Evolutionary conservation across 2,113 vertebrate genomes (phyloP), one percentile per base, ranked within the genome.

Genomic region (Myocastor coypus): DNA sequence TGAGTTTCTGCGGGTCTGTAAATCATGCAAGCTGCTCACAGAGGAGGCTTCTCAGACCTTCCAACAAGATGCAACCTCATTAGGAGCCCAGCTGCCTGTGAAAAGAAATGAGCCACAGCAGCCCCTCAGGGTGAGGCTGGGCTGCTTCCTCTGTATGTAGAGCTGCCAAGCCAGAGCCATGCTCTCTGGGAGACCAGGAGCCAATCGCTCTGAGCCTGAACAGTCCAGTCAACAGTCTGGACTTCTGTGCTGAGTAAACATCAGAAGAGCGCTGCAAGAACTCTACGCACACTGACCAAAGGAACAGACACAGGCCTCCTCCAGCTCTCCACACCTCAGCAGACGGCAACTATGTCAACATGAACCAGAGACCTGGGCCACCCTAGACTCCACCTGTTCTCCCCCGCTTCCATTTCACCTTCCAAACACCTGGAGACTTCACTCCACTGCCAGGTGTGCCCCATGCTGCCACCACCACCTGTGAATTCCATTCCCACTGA

Each of bases 41-140:
- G 71, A 92, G 30, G 59, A 94, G 96, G 94, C 71, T 92, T 57
- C 57, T 80, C 77, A 87, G 94, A 92, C 40, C 75, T 30, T 42
- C 75, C 63, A 80, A 94, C 3, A 69, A 77, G 84, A 96, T 93
- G n/a, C 24, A 42, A 50, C 78, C 94, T 95, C 94, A 94, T 94
- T 78, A 93, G 83, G 26, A 73, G 95, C 92, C 94, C 91, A 94
- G 87, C 4, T 40, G 75, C 82, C 91, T 55, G 6, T 14, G 94
- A 80, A 93, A 94, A 68, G 84, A 55, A 93, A 92, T 63, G 93
- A 91, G 85, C 32, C n/a, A 11, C 30, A 26, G 46, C 11, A 12
- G 71, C 52, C 82, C 63, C 32, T 55, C 75, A 78, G 86, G 61
- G 34, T 26, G 46, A 64, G 64, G 87, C 73, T 40, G 73, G 24